A percentile compares a stretch with the other conserved stretches of the same genome.
Evolutionary conservation across 2,888 invertebrate species (phyloP).

Genomic region (Dasysyrphus tricinctus): DNA sequence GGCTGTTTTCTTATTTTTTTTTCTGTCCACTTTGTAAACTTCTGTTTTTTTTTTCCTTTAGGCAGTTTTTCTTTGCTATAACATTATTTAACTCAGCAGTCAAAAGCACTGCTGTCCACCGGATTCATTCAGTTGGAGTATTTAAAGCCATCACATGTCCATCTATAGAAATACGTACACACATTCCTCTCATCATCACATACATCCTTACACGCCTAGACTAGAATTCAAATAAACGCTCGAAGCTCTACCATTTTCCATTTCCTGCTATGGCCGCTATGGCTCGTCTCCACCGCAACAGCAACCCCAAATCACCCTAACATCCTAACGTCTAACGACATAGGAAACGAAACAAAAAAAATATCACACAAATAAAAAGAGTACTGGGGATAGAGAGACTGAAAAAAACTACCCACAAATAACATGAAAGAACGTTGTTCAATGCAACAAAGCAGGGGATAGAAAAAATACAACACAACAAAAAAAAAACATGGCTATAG

Average conservation of each 20-base stretch:
- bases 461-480: not conserved
- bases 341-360: constrained; percentile 16
- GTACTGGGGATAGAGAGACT: not conserved
- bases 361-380: constrained; percentile 23
- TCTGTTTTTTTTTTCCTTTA: constrained; percentile 21
- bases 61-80: constrained; percentile 40
- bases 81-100: constrained; percentile 43
- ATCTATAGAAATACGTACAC: constrained; percentile 12
- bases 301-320: constrained; percentile 47
- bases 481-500: constrained; percentile 20
- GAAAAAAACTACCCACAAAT: constrained; percentile 48
- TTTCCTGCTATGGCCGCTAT: constrained; percentile 45
- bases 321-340: constrained; percentile 41
- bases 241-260: constrained; percentile 64
- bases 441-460: constrained; percentile 32
- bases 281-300: constrained; percentile 39
- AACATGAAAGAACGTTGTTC: constrained; percentile 69
- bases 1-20: constrained; percentile 3
- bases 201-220: constrained; percentile 14
- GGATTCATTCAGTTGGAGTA: constrained; percentile 54
- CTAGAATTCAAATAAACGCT: constrained; percentile 67
- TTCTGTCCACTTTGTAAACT: constrained; percentile 40
- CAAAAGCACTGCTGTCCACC: constrained; percentile 55
- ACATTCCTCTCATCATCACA: constrained; percentile 13
- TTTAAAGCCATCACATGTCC: constrained; percentile 64